Conservation (phyloP, 2,797 vertebrate genomes). For the Poeciliopsis paucimaculata region DNA sequence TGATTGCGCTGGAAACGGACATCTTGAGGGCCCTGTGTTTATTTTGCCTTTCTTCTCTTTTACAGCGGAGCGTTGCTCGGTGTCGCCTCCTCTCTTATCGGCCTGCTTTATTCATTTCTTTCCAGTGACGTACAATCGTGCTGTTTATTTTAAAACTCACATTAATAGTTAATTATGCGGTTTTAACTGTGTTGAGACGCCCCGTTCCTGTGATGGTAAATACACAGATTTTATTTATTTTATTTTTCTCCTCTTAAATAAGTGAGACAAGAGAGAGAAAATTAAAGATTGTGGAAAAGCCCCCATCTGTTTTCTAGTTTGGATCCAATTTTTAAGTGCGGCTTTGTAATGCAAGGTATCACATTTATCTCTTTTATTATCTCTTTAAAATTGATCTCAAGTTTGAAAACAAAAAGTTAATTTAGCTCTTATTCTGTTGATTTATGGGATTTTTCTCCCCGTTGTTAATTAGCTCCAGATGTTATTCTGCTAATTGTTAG, state of each 20-base stretch:
- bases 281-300: conserved; percentile 63
- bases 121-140: conserved; percentile 62
- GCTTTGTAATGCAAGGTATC: conserved; percentile 39
- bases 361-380: conserved; percentile 47
- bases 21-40: conserved; percentile 75
- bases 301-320: conserved; percentile 70
- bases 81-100: conserved; percentile 63
- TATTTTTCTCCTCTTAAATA: not conserved
- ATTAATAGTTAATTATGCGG: conserved; percentile 58
- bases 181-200: conserved; percentile 48
- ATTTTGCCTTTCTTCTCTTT: conserved; percentile 75
- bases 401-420: conserved; percentile 25
- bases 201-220: conserved; percentile 38
- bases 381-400: conserved; percentile 37
- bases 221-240: conserved; percentile 45
- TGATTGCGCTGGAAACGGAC: conserved; percentile 77
- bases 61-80: conserved; percentile 54
- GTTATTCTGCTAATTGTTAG: conserved; percentile 2
- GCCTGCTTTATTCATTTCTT: conserved; percentile 72
- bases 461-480: not conserved
- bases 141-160: conserved; percentile 73
- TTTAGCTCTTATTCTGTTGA: conserved; percentile 49
- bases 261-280: conserved; percentile 54
- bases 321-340: conserved; percentile 64
- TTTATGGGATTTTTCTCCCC: conserved; percentile 44